Evolutionary conservation across 2,797 vertebrate genomes (phyloP), one percentile per base, ranked within the genome.

Genomic region (Agapornis canus): DNA sequence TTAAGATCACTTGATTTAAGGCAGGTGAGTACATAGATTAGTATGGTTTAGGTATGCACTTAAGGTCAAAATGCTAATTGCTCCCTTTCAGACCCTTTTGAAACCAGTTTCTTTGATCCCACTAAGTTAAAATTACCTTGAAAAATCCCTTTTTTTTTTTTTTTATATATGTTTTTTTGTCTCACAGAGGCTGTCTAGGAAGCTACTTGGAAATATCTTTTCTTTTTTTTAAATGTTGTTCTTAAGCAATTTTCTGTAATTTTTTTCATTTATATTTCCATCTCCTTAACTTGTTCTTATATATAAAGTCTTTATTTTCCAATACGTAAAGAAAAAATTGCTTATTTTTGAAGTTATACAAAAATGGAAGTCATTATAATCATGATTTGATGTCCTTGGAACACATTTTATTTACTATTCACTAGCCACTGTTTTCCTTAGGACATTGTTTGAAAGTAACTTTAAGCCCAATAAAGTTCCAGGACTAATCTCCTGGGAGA

Each of bases 341-440:
- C n/a, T 86, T 90, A 68, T 80, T 95, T 94, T 94, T 85, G 47
- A 89, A 95, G 65, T 84, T 78, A 60, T 71, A 72, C 52, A 90
- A 65, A 96, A 95, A 91, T 89, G 69, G 92, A 91, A 96, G 72
- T 89, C 29, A 90, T 94, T 89, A 78, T 94, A 96, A 87, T 95
- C 43, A 11, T 60, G 64, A 51, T 82, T 85, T 83, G 61, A 57
- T 92, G 37, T 90, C 76, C 71, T 90, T 94, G 83, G 92, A 94
- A 86, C 18, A 5, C 16, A 20, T 89, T 90, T 91, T 94, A 90
- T 94, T 96, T 94, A 89, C 91, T 96, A 94, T 94, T 92, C 56
- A 69, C 51, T 56, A 78, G 29, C 76, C 52, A 76, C 90, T 91
- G 73, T 93, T 94, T 97, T 96, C 83, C 86, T 91, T 95, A 94